Percentiles rank a stretch among this genome's conserved stretches.
These are phyloP conservation scores for human (Homo sapiens) DNA, from an alignment of 2,113 vertebrate species.

Conservation along the genomic window DNA sequence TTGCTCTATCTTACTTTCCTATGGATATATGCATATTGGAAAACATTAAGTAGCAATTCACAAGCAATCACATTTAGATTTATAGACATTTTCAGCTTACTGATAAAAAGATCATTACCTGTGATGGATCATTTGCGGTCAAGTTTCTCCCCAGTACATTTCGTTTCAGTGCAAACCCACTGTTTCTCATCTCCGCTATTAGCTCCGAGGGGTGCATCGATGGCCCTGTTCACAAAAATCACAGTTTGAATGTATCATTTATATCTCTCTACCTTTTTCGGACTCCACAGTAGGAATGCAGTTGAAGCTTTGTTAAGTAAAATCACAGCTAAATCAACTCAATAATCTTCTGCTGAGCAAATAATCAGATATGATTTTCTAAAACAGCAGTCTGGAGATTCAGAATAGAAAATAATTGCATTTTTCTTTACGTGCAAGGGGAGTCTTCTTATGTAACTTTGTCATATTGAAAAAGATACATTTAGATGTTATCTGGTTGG, in stretches of 20 bases:
- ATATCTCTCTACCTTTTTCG: constrained; percentile 91
- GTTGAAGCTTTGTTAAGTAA: constrained; percentile 98
- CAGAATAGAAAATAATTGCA: constrained; percentile 98
- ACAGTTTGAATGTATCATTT: constrained; percentile 96
- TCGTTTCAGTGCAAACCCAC: constrained; percentile 99
- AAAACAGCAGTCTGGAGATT: constrained; percentile 96
- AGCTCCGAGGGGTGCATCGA: constrained; percentile 99
- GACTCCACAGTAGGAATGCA: constrained; percentile 95
- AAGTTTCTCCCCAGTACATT: constrained; percentile 98
- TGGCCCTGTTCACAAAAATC: constrained; percentile 99
- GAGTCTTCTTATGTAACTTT: constrained; percentile 91
- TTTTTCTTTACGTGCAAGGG: constrained; percentile 91
- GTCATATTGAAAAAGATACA: constrained; percentile 86
- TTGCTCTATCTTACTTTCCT: constrained; percentile 79
- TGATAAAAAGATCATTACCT: constrained; percentile 95
- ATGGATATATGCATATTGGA: constrained; percentile 90
- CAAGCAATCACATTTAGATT: constrained; percentile 89
- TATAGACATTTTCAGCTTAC: constrained; percentile 89
- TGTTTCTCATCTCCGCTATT: constrained; percentile 99
- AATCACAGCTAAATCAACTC: constrained; percentile 98
- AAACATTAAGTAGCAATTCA: constrained; percentile 89
- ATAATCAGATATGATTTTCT: constrained; percentile 98
- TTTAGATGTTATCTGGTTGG: constrained; percentile 85
- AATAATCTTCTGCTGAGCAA: constrained; percentile 99
- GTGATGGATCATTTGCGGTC: constrained; percentile 96